Percentiles rank a stretch among this genome's conserved stretches.
These are phyloP conservation scores for Clamator glandarius DNA, from an alignment of 2,797 vertebrate genomes.

Conservation along the genomic window DNA sequence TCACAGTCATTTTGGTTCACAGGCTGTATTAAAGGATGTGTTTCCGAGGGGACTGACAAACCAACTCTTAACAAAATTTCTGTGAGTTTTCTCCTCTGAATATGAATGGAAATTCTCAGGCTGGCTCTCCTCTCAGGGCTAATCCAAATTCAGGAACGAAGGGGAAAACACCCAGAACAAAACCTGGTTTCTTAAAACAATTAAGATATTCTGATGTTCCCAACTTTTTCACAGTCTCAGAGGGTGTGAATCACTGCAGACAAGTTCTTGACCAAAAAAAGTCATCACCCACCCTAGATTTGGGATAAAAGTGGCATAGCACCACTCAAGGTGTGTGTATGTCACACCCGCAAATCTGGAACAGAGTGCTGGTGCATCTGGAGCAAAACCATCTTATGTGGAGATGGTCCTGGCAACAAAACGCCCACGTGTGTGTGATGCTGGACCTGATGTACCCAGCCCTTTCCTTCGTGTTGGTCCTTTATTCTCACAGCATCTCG, in stretches of 20 bases:
- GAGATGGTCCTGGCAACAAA: background rate
- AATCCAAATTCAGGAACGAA: background rate
- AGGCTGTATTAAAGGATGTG: background rate
- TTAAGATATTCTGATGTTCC: background rate
- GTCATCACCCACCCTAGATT: background rate
- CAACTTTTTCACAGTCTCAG: background rate
- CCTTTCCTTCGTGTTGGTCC: background rate
- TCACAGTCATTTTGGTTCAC: rapidly evolving
- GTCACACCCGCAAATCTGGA: background rate
- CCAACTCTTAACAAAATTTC: background rate
- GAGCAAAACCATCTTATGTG: background rate
- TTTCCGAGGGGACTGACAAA: background rate
- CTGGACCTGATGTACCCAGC: background rate
- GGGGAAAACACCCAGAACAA: rapidly evolving
- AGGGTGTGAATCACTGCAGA: background rate
- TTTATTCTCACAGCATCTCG: background rate
- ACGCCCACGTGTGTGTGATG: rapidly evolving
- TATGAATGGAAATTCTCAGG: background rate
- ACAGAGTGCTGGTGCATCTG: background rate
- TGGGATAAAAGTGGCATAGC: background rate
- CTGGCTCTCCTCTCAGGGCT: background rate
- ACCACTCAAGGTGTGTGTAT: rapidly evolving
- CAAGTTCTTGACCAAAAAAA: conserved; percentile 28
- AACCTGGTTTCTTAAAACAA: background rate
- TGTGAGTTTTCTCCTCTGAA: background rate